Evolutionary conservation across 2,888 invertebrate species (phyloP), one percentile per base, ranked within the genome.

Genomic region (Ecdyonurus torrentis): DNA sequence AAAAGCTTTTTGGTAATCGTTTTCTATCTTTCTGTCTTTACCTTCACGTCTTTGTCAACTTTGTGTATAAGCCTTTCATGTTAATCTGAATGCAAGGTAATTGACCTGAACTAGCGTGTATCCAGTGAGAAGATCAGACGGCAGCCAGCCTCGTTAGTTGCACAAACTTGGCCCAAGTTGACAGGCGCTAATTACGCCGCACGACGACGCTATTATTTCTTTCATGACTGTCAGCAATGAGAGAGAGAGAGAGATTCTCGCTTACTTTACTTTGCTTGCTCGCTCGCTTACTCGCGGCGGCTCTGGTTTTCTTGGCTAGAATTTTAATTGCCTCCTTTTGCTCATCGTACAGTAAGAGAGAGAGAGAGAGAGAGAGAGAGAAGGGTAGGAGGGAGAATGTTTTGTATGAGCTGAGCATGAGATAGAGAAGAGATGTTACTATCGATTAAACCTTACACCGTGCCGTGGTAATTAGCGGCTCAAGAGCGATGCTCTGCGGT

Each of bases 271-370:
- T n/a, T n/a, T 5, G 37, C 7, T 37, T 5, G 5, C 37, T 37
- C 37, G 37, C 37, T 37, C 37, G 37, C 37, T 5, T 10, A 5
- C 7, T 7, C 7, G 22, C 55, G 55, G 55, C 22, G 55, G 55
- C 37, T 22, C 5, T 55, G 55, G 55, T 55, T 37, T 55, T 55
- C 55, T 55, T 55, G 55, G 55, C 55, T 55, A 55, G 55, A 55
- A 55, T 55, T 55, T 55, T 55, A 55, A 55, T 55, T 55, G 55
- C 55, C 55, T 55, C 55, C 55, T 55, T 55, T 55, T 55, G 55
- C 55, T n/a, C 55, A 5, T 55, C 18, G 50, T 18, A 50, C 50
- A 10, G n/a, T 37, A 15, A 37, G 37, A 37, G 37, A 37, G 37
- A 37, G 37, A 37, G 37, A 37, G 37, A 37, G 37, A 37, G 37